Base-by-base conservation (phyloP, 2,888 invertebrate genomes). In the Ennomos fuscantarius region DNA sequence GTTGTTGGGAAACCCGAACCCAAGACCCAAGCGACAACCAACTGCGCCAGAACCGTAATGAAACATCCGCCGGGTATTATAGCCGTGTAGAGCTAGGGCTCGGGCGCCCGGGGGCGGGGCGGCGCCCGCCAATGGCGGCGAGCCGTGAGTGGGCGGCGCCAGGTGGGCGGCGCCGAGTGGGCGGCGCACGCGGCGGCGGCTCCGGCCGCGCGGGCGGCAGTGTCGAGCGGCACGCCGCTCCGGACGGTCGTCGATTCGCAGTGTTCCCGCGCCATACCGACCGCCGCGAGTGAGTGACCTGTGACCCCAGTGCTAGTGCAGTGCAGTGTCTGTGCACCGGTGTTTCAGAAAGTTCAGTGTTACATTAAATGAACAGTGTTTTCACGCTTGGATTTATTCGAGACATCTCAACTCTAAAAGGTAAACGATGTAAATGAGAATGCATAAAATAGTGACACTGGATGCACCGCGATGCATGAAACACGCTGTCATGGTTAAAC, bases 151-250 rank as follows among this genome's bases (percentile, higher is more conserved):
- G 51, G n/a, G 36, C 45, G 41, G 52, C 41, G n/a, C n/a, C n/a
- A n/a, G n/a, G n/a, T n/a, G n/a, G n/a, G n/a, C n/a, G 49, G 34
- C 8, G 48, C 13, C 39, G 43, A 13, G 43, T 8, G 51, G n/a
- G 36, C 45, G 41, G 52, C 41, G n/a, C n/a, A n/a, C n/a, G 24
- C 24, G 24, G 24, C 24, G n/a, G n/a, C 5, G 24, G 24, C 24
- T 3, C 15, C 3, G 15, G 15, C 15, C 3, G 2, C 2, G 15
- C 15, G 15, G 31, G 59, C 24, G 44, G 15, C 82, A 82, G 84
- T 83, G 69, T 58, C 75, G 80, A 78, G 81, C 79, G 73, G 76
- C 79, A 75, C 80, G 82, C 76, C 78, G 79, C 62, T 55, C 56
- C 59, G 70, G 60, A 67, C 72, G 79, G 69, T 68, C 68, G 55